phyloP scores from a whole-genome alignment of 37 sponge, comb jelly and placozoan species.

The Ianthella basta region DNA sequence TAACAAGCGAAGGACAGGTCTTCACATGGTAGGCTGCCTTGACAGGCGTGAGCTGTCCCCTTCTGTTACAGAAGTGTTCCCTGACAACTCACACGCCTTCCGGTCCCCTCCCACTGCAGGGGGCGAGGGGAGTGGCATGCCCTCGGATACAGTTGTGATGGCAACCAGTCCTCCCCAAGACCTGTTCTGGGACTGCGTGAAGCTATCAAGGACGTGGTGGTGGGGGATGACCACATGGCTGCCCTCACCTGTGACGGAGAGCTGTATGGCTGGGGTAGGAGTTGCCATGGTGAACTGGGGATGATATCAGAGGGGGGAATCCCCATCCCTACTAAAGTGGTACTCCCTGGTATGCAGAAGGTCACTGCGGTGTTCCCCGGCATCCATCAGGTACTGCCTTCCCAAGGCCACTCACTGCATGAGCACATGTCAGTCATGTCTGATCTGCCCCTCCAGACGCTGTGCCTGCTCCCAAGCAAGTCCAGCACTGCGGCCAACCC shows the following conservation, averaged over 20 bases:
- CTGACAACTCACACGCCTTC: neutral
- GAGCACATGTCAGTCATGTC: too few relatives aligned
- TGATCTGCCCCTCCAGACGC: neutral
- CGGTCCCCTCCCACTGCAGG: constrained; percentile 47
- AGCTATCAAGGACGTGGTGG: constrained; percentile 54
- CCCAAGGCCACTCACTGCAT: too few relatives aligned
- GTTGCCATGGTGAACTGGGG: constrained; percentile 63
- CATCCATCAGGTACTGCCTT: constrained; percentile 7
- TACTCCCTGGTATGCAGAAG: neutral
- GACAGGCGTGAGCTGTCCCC: neutral
- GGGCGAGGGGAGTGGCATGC: constrained; percentile 71
- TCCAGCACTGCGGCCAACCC: neutral
- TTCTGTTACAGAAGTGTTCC: too few relatives aligned
- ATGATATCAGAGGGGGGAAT: constrained; percentile 43
- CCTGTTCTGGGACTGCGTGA: constrained; percentile 57
- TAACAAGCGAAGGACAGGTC: constrained; percentile 74
- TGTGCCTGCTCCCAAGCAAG: neutral
- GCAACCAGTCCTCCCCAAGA: constrained; percentile 49
- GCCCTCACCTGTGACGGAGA: constrained; percentile 68
- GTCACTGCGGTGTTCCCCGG: constrained; percentile 1
- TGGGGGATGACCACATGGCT: constrained; percentile 66
- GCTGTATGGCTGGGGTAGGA: constrained; percentile 86
- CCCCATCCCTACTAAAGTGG: constrained; percentile 41
- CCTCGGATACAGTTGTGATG: constrained; percentile 71
- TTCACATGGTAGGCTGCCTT: constrained; percentile 68